Conservation (phyloP, 2,113 vertebrate species). For the Psilopsiagon aurifrons region DNA sequence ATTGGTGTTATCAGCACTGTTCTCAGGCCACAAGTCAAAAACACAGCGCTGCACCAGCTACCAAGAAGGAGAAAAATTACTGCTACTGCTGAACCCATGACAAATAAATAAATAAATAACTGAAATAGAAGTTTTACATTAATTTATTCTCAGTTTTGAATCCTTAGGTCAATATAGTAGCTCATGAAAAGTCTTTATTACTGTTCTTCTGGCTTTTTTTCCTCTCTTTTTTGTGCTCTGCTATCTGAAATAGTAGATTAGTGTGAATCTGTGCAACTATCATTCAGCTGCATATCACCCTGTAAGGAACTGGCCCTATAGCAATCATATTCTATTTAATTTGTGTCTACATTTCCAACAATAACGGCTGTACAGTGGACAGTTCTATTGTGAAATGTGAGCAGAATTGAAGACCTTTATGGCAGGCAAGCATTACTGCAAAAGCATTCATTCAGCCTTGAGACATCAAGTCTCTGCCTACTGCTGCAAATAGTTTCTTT, state of each 20-base stretch:
- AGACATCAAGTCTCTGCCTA: not conserved
- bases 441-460: not conserved
- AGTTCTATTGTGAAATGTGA: not conserved
- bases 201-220: not conserved
- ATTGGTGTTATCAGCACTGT: too few relatives aligned
- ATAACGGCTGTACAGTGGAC: not conserved
- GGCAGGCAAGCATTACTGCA: not conserved
- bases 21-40: too few relatives aligned
- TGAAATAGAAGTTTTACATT: not conserved
- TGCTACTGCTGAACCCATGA: too few relatives aligned
- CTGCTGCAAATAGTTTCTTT: not conserved
- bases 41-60: too few relatives aligned
- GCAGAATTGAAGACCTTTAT: not conserved
- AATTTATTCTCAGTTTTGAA: not conserved
- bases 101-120: not conserved
- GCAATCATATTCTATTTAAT: not conserved
- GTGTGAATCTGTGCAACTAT: not conserved
- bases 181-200: not conserved
- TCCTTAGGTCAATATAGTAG: not conserved
- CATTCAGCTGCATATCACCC: not conserved
- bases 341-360: not conserved
- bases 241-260: not conserved
- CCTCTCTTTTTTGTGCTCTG: not conserved
- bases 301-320: not conserved
- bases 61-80: too few relatives aligned